A percentile compares a stretch with the other conserved stretches of the same genome.
phyloP scores from a whole-genome alignment of 2,797 vertebrate genomes.

The Poeciliopsis turneri region DNA sequence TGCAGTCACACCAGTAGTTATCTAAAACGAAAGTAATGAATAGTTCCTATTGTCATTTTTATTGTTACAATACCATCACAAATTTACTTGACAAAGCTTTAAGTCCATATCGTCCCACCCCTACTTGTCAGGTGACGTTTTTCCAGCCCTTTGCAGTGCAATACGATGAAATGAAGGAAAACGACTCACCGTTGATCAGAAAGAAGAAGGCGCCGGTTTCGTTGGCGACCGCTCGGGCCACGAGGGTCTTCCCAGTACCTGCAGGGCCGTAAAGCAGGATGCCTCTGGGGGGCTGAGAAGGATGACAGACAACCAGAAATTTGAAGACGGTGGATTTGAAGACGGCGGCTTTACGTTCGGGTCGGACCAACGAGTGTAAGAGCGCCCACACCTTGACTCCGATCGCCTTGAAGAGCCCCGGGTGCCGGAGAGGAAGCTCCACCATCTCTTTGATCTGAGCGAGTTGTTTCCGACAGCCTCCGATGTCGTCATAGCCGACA shows the following conservation, averaged over 20 bases:
- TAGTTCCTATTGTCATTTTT: too few species aligned
- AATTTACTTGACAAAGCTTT: too few species aligned
- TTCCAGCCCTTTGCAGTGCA: not conserved
- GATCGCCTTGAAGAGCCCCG: constrained; percentile 94
- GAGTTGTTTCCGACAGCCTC: constrained; percentile 93
- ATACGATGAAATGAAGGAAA: not conserved
- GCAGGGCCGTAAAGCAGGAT: constrained; percentile 83
- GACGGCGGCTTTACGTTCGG: not conserved
- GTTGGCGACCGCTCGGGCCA: constrained; percentile 83
- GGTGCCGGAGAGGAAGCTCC: constrained; percentile 94
- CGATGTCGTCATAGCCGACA: constrained; percentile 95
- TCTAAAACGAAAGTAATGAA: too few species aligned
- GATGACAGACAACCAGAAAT: constrained; percentile 2
- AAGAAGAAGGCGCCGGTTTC: constrained; percentile 85
- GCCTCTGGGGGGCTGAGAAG: constrained; percentile 78
- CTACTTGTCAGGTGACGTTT: not conserved
- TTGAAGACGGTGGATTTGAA: not conserved
- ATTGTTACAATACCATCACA: too few species aligned
- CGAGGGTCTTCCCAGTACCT: constrained; percentile 82
- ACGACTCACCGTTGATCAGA: constrained; percentile 75
- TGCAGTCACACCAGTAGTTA: too few species aligned
- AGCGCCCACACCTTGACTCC: constrained; percentile 88
- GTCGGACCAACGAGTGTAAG: not conserved
- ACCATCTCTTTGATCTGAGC: constrained; percentile 98
- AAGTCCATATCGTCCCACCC: too few species aligned